Percentiles rank a stretch among this genome's conserved stretches.
Evolutionary conservation across 2,888 invertebrate genomes (phyloP).

Genomic region (Beris chalybata): DNA sequence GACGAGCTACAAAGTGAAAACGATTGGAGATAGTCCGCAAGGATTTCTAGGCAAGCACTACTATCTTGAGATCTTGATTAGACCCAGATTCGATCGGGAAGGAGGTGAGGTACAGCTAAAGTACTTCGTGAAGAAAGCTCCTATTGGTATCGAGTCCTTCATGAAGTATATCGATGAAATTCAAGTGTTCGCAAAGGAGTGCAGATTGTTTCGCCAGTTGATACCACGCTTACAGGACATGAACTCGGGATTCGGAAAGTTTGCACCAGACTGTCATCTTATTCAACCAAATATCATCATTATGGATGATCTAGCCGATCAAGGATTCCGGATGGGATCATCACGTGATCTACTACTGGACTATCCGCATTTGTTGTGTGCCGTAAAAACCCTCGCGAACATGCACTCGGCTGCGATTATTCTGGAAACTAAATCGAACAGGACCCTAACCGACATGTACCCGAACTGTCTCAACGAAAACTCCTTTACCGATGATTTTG

Average conservation of each 20-base stretch:
- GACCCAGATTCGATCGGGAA: not conserved
- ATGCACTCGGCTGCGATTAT: constrained; percentile 57
- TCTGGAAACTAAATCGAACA: constrained; percentile 47
- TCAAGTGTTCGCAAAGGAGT: constrained; percentile 59
- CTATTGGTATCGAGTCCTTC: constrained; percentile 58
- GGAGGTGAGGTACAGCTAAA: constrained; percentile 40
- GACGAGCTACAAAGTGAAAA: not conserved
- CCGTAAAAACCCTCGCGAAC: constrained; percentile 53
- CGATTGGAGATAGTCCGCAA: constrained; percentile 17
- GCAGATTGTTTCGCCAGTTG: constrained; percentile 55
- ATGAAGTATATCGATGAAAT: constrained; percentile 58
- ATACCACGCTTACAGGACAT: constrained; percentile 53
- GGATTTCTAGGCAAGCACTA: constrained; percentile 24
- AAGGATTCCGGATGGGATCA: constrained; percentile 49
- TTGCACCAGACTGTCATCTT: constrained; percentile 56
- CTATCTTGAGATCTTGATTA: constrained; percentile 5
- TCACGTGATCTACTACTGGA: constrained; percentile 49
- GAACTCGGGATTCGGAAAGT: constrained; percentile 42
- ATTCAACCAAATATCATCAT: constrained; percentile 53
- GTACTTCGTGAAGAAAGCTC: constrained; percentile 65
- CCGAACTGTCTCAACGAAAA: constrained; percentile 51
- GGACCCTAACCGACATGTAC: constrained; percentile 46
- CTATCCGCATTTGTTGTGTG: constrained; percentile 53
- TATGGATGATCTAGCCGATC: constrained; percentile 55
- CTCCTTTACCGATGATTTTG: constrained; percentile 48